Evolutionary conservation across 1,140 invertebrate species (phyloP), one percentile per base, ranked within the genome.

Genomic region (Neodiprion lecontei): DNA sequence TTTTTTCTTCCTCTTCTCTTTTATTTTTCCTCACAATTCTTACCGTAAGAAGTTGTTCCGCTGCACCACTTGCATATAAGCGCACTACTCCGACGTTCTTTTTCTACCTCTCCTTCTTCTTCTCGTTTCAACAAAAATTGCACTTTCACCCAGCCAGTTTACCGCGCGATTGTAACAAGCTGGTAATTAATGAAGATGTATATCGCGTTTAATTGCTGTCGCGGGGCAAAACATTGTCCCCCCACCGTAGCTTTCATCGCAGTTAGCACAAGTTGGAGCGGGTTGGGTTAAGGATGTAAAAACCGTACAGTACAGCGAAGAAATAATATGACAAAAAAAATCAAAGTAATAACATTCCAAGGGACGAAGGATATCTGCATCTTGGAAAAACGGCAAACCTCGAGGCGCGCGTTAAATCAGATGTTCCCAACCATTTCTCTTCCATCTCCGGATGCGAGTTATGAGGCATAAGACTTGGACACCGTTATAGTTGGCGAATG

Each of bases 311-410:
- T 40, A 2, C 5, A 40, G 28, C 5, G 5, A 40, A 40, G 28
- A 40, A 40, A 40, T 40, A 2, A 40, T 40, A 40, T 3, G 5
- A 5, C 5, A 40, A 40, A 40, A 40, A 40, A 40, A 40, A 40
- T 40, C 28, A 40, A 40, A 40, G 28, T 40, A 2, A 5, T 40
- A 40, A 40, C 28, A 40, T 40, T 40, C 28, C 28, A 40, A 40
- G 28, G 1, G 5, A 40, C 2, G 28, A 40, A 75, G 78, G 69
- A 81, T 81, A 83, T 83, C 78, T 83, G 80, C 81, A 82, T 84
- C 79, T 81, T 77, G 78, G 71, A 74, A 75, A 40, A 40, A 72
- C 74, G 28, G 53, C 53, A 1, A 69, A n/a, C 79, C 76, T 48
- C 70, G 74, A 72, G 74, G 67, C 11, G 48, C 67, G 23, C 74